Conservation (phyloP, 2,113 vertebrate genomes). For the Diadophis punctatus region DNA sequence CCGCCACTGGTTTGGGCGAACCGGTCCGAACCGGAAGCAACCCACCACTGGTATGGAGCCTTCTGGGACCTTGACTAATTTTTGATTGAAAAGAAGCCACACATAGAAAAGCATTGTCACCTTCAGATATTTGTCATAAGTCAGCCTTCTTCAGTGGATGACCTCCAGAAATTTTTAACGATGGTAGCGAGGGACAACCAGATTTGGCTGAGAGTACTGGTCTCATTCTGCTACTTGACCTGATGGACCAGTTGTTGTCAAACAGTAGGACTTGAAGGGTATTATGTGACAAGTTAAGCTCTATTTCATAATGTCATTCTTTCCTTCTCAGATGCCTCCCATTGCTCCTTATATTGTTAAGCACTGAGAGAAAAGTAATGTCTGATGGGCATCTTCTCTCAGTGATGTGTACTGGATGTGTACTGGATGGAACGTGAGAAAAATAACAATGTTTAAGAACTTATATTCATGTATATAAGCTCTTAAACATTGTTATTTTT, state of each 20-base stretch:
- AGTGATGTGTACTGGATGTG: not conserved
- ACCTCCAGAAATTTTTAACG: not conserved
- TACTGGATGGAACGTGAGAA: no score
- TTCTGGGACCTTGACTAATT: not conserved
- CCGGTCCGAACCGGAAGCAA: no score
- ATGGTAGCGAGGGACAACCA: not conserved
- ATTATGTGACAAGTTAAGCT: not conserved
- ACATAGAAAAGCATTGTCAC: not conserved
- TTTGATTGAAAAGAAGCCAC: not conserved
- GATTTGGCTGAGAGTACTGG: not conserved
- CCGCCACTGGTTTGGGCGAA: no score
- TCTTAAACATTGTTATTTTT: not conserved
- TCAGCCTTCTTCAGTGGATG: not conserved
- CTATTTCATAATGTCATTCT: not conserved
- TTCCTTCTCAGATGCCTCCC: not conserved
- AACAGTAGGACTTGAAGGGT: not conserved
- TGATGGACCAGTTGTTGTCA: not conserved
- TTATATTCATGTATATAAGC: no score
- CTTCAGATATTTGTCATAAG: not conserved
- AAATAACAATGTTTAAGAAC: no score
- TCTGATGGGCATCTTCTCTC: not conserved
- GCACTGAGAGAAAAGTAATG: not conserved
- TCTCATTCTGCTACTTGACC: not conserved
- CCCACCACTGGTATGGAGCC: not conserved
- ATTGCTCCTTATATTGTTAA: not conserved